Percentiles rank a stretch among this genome's conserved stretches.
phyloP scores from a whole-genome alignment of 2,888 invertebrate genomes.

The Polylopha cassiicola region DNA sequence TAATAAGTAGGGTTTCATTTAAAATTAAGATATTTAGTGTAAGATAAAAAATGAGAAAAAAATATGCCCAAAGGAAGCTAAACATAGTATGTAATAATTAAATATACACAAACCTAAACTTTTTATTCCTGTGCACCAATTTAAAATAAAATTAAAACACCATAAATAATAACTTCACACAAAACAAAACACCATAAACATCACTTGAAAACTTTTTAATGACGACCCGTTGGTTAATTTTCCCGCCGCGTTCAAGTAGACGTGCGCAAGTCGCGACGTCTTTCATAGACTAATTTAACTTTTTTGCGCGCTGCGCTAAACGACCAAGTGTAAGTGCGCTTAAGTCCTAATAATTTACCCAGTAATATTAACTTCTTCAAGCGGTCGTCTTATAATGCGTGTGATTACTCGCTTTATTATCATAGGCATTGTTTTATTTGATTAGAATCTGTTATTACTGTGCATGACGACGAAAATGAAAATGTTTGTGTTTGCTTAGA shows the following conservation, averaged over 20 bases:
- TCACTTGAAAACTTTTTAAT: constrained; percentile 10
- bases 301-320: constrained; percentile 26
- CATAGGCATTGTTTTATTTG: constrained; percentile 25
- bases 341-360: constrained; percentile 3
- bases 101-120: constrained; percentile 5
- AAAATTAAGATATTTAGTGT: no score
- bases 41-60: no score
- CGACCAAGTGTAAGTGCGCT: constrained; percentile 11
- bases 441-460: constrained; percentile 14
- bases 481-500: neutral
- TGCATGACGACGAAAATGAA: constrained; percentile 9
- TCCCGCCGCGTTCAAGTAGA: constrained; percentile 31
- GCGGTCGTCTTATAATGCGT: constrained; percentile 18
- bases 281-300: constrained; percentile 41
- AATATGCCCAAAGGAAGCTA: no score
- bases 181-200: constrained; percentile 9
- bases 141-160: neutral
- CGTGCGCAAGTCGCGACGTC: constrained; percentile 38
- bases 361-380: constrained; percentile 8
- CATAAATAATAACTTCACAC: neutral
- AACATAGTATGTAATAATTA: no score
- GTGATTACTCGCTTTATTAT: constrained; percentile 43
- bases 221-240: constrained; percentile 3
- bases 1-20: no score
- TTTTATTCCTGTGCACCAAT: neutral